Percentiles rank a stretch among this genome's conserved stretches.
phyloP scores from a whole-genome alignment of 2,113 vertebrate genomes.

The Hippocampus abdominalis region DNA sequence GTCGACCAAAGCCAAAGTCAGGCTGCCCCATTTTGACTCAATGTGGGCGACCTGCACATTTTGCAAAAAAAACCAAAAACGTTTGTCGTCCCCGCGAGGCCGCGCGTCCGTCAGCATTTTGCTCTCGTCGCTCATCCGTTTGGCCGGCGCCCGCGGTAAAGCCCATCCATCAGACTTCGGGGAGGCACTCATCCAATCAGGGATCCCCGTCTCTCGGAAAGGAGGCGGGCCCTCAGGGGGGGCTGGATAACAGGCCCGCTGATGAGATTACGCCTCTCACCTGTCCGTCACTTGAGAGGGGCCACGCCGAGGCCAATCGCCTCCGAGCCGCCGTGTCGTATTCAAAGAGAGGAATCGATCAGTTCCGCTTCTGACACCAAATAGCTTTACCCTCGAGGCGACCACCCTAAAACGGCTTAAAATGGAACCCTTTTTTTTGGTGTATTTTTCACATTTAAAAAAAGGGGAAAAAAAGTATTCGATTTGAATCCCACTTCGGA shows the following conservation, averaged over 20 bases:
- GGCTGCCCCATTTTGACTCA: neutral
- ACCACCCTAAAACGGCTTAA: neutral
- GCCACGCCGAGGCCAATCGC: conserved; percentile 40
- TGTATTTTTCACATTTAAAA: neutral
- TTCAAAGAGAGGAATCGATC: neutral
- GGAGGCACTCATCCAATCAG: conserved; percentile 67
- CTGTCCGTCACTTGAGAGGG: conserved; percentile 59
- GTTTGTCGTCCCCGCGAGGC: conserved; percentile 12
- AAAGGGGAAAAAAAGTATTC: neutral
- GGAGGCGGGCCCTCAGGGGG: conserved; percentile 61
- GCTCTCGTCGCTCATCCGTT: conserved; percentile 46
- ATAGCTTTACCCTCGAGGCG: neutral
- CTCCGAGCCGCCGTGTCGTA: conserved; percentile 21
- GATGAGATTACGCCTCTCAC: conserved; percentile 64
- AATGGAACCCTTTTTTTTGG: neutral
- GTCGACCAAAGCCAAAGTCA: neutral
- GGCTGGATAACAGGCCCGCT: conserved; percentile 50
- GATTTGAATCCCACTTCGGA: neutral
- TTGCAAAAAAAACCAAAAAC: neutral
- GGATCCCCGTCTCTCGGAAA: conserved; percentile 44
- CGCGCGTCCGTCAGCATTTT: conserved; percentile 62
- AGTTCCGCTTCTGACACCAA: neutral
- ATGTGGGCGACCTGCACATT: neutral
- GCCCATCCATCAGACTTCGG: conserved; percentile 65
- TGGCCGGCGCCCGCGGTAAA: conserved; percentile 43